Conservation (phyloP, 2,888 invertebrate genomes). For the Drosophila cognata region DNA sequence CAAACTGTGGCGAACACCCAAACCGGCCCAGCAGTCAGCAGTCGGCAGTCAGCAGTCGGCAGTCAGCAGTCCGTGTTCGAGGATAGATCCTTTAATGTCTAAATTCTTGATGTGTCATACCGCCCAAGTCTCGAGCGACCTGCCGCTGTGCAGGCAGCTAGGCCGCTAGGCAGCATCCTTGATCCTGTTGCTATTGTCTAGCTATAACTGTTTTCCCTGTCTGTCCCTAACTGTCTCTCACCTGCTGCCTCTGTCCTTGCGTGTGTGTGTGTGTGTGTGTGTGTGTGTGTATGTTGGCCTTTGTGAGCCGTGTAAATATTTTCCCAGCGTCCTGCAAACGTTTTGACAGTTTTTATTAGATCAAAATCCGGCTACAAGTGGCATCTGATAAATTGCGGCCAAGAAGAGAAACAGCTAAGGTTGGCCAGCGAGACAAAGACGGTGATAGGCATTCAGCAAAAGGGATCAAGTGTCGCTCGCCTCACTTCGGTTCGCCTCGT, state of each 20-base stretch:
- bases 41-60: too few relatives aligned
- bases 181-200: conserved; percentile 63
- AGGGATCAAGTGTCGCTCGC: conserved; percentile 51
- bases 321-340: conserved; percentile 78
- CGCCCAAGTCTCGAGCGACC: conserved; percentile 63
- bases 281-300: conserved; percentile 23
- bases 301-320: conserved; percentile 77
- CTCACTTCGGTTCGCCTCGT: not conserved
- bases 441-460: conserved; percentile 31
- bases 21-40: conserved; percentile 17
- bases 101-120: conserved; percentile 77
- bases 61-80: not conserved
- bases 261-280: conserved; percentile 12
- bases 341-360: conserved; percentile 83
- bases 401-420: conserved; percentile 38
- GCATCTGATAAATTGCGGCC: conserved; percentile 78
- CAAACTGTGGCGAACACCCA: conserved; percentile 58
- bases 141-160: conserved; percentile 50
- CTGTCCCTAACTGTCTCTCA: conserved; percentile 29
- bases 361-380: conserved; percentile 75
- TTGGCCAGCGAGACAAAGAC: conserved; percentile 35
- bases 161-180: conserved; percentile 45
- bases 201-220: conserved; percentile 60
- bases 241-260: not conserved
- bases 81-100: conserved; percentile 69